A percentile compares a stretch with the other conserved stretches of the same genome.
These are phyloP conservation scores for Pachliopta kotzebuea DNA, from an alignment of 2,888 invertebrate species.

Conservation along the genomic window DNA sequence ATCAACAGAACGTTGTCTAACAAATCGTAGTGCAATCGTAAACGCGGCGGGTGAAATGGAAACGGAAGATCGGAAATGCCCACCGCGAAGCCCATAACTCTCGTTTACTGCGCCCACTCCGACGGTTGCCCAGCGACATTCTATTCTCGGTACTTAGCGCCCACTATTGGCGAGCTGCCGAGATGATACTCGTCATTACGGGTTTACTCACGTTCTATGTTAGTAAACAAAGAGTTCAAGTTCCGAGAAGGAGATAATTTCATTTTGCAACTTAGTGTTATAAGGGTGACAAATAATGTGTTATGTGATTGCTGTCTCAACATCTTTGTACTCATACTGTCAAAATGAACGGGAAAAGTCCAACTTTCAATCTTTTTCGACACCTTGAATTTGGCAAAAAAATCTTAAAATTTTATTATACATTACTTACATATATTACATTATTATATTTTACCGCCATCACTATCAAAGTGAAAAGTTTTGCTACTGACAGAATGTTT, in stretches of 20 bases:
- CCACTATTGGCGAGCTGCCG: constrained; percentile 77
- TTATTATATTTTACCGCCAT: too few species aligned
- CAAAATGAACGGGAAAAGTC: too few species aligned
- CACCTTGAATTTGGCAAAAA: too few species aligned
- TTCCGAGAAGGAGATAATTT: constrained; percentile 30
- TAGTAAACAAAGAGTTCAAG: constrained; percentile 65
- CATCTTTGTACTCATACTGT: background rate
- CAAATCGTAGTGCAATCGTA: constrained; percentile 34
- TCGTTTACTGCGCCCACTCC: constrained; percentile 36
- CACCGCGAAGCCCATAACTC: constrained; percentile 59
- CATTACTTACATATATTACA: too few species aligned
- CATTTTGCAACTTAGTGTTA: constrained; percentile 21
- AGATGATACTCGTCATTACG: constrained; percentile 49
- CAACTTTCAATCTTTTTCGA: too few species aligned
- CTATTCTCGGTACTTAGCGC: constrained; percentile 69
- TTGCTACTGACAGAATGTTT: too few species aligned
- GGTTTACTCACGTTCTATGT: constrained; percentile 74
- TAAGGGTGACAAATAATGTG: constrained; percentile 10
- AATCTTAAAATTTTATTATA: too few species aligned
- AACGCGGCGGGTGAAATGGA: constrained; percentile 33
- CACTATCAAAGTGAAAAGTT: too few species aligned
- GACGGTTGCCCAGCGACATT: constrained; percentile 58
- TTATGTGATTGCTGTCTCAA: constrained; percentile 14
- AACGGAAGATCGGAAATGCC: constrained; percentile 71
- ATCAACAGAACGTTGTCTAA: constrained; percentile 30